These are phyloP conservation scores for Ctenopoma kingsleyae DNA, from an alignment of 2,797 vertebrate species.

Conservation along the genomic window DNA sequence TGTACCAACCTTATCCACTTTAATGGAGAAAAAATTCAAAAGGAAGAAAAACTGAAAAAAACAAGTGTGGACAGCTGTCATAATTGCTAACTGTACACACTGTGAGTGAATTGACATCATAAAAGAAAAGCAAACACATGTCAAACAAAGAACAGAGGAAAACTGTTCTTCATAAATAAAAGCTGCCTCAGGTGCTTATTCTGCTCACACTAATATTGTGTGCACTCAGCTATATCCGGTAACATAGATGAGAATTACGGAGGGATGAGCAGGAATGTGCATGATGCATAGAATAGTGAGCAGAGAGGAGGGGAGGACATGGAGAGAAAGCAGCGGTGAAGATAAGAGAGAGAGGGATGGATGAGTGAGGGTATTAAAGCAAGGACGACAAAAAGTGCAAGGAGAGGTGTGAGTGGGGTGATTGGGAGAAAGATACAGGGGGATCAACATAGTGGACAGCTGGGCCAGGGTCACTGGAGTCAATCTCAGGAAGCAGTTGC, in stretches of 20 bases:
- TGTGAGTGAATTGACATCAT: constrained; percentile 6
- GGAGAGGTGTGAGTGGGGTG: constrained; percentile 40
- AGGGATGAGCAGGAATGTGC: constrained; percentile 33
- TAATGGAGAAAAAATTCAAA: background rate
- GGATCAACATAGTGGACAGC: constrained; percentile 71
- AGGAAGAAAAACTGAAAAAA: constrained; percentile 12
- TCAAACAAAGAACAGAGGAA: constrained; percentile 41
- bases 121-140: constrained; percentile 22
- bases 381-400: constrained; percentile 61
- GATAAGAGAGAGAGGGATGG: constrained; percentile 30
- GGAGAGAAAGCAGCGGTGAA: constrained; percentile 12
- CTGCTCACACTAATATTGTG: constrained; percentile 36
- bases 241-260: constrained; percentile 49
- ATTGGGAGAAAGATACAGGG: constrained; percentile 41
- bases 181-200: constrained; percentile 50
- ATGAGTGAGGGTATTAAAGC: constrained; percentile 47
- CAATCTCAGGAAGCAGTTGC: constrained; percentile 66
- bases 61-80: constrained; percentile 3
- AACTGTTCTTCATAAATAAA: constrained; percentile 47
- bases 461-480: constrained; percentile 66
- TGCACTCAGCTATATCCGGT: constrained; percentile 53
- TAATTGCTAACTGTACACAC: constrained; percentile 22
- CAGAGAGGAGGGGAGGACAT: constrained; percentile 19
- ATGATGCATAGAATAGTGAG: constrained; percentile 13
- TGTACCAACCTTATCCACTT: constrained; percentile 1